These are phyloP conservation scores for Penaeus vannamei DNA, from an alignment of 1,140 invertebrate genomes.

Conservation along the genomic window DNA sequence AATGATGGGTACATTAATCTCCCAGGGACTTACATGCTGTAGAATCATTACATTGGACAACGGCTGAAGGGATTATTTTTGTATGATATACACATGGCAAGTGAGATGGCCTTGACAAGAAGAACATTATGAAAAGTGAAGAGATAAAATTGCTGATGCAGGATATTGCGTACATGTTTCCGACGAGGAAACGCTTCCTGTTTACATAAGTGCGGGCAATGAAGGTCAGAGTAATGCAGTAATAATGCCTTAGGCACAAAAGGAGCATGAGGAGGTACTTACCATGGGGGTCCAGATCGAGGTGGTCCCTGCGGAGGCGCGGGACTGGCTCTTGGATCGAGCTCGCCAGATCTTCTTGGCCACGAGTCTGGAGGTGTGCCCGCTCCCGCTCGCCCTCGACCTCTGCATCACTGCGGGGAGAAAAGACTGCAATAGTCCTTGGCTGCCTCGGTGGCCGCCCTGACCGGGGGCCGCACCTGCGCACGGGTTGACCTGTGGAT, in stretches of 20 bases:
- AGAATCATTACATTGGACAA: too few species aligned
- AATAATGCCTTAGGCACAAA: background rate
- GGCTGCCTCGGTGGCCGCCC: slow-evolving; percentile 47
- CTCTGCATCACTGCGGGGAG: slow-evolving; percentile 79
- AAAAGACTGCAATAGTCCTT: slow-evolving; percentile 64
- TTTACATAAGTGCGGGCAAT: too few species aligned
- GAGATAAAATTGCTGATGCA: too few species aligned
- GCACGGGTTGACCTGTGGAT: slow-evolving; percentile 49
- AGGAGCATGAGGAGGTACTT: slow-evolving; percentile 72
- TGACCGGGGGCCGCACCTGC: background rate
- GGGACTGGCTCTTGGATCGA: slow-evolving; percentile 84
- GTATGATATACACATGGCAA: too few species aligned
- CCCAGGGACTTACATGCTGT: too few species aligned
- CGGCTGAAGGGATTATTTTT: too few species aligned
- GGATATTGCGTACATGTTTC: too few species aligned
- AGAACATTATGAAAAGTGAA: too few species aligned
- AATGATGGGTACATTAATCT: too few species aligned
- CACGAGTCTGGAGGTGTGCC: slow-evolving; percentile 77
- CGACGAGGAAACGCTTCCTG: too few species aligned
- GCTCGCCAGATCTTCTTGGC: slow-evolving; percentile 87
- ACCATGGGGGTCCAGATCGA: slow-evolving; percentile 86
- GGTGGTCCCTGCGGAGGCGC: slow-evolving; percentile 73
- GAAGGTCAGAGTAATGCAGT: too few species aligned
- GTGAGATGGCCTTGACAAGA: too few species aligned
- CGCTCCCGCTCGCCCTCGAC: slow-evolving; percentile 71